Evolutionary conservation across 2,797 vertebrate genomes (phyloP), one percentile per base, ranked within the genome.

Genomic region (Sarcophilus harrisii): DNA sequence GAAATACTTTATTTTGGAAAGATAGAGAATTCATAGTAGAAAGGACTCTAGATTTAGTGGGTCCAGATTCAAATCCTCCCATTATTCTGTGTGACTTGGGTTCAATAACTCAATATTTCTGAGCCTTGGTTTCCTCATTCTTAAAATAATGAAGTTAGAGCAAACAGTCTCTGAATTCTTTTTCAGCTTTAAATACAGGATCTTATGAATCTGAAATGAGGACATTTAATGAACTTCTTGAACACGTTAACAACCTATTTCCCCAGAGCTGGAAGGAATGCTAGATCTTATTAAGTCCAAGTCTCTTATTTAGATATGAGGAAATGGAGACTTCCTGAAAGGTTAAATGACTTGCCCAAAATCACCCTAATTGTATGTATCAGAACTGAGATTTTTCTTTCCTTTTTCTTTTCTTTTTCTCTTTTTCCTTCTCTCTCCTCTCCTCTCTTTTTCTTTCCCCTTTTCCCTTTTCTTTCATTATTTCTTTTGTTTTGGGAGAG

Each of bases 1-100:
- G 95, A 97, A 97, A 96, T 18, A 93, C 95, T 98, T 95, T 87
- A 91, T 97, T 98, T 98, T 90, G 29, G 96, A 98, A 97, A 29
- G 52, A 95, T 93, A 97, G 96, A 96, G 97, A 97, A 96, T 94
- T 30, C 87, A 90, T 98, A 98, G 95, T 95, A 95, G 97, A 97
- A 94, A 1, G 10, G 45, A 3, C 10, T 24, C 38, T 27, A 3
- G 38, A 49, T 87, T 87, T 45, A 45, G 10, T 27, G 21, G 73
- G 73, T 24, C 10, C 38, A 87, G 66, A 24, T 45, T 87, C 21
- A 87, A 27, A 87, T 45, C 8, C 24, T 3, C 38, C 73, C 24
- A 3, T 1, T 0, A 49, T 24, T 24, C 24, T 49, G 38, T 27
- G 73, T 28, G 73, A 27, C 38, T 87, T 49, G 38, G 3, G 38